Conservation (phyloP, 2,113 vertebrate genomes). For the Gymnobelideus leadbeateri region DNA sequence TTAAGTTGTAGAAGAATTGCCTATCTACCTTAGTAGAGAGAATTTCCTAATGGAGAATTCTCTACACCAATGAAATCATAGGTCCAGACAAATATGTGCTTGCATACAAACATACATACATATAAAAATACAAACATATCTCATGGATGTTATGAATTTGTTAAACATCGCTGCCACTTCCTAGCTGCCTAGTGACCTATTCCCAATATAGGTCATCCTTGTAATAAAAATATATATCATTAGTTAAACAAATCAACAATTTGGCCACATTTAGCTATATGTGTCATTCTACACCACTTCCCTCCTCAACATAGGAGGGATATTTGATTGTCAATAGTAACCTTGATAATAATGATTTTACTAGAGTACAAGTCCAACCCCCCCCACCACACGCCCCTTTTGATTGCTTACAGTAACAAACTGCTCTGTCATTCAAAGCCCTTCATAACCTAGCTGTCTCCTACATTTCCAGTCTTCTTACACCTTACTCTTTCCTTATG, state of each 20-base stretch:
- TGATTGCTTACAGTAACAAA: background rate
- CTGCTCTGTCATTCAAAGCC: background rate
- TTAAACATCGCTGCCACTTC: background rate
- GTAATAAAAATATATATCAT: background rate
- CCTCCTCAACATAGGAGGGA: background rate
- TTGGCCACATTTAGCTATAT: background rate
- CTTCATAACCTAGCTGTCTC: background rate
- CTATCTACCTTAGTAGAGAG: background rate
- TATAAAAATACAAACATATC: background rate
- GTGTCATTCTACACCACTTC: background rate
- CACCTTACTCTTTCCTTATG: background rate
- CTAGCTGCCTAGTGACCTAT: background rate
- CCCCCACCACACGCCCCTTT: background rate
- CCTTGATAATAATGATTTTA: background rate
- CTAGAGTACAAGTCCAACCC: background rate
- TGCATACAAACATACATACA: background rate
- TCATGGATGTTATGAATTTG: background rate
- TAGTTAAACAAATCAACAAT: background rate
- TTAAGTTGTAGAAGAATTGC: background rate
- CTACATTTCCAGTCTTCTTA: background rate
- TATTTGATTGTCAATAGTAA: background rate
- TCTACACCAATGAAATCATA: no score
- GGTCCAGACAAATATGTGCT: no score
- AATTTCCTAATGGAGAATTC: background rate
- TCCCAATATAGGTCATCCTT: background rate